These are phyloP conservation scores for Dreissena rostriformis DNA, from an alignment of 1,140 invertebrate species.

Conservation along the genomic window DNA sequence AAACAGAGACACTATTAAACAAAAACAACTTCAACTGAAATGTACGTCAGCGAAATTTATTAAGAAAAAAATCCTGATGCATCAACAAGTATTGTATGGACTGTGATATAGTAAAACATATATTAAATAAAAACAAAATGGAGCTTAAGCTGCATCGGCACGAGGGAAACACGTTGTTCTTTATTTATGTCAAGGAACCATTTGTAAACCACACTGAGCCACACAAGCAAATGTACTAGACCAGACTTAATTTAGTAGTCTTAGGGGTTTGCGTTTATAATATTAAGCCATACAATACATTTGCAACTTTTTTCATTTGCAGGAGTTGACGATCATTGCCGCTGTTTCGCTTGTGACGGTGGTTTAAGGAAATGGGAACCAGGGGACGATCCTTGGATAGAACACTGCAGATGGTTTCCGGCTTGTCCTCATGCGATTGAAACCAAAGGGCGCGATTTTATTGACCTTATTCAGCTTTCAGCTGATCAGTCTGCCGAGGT, in stretches of 20 bases:
- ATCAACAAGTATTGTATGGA: too few relatives aligned
- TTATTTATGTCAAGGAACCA: background rate
- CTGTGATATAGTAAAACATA: too few relatives aligned
- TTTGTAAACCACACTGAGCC: background rate
- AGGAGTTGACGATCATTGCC: background rate
- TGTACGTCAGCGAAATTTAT: too few relatives aligned
- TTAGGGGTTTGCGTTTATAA: background rate
- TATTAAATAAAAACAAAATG: too few relatives aligned
- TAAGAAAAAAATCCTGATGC: too few relatives aligned
- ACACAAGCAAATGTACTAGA: background rate
- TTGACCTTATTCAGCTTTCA: background rate
- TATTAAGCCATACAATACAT: background rate
- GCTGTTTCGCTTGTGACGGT: conserved; percentile 31
- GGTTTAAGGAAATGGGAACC: conserved; percentile 20
- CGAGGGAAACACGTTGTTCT: too few relatives aligned
- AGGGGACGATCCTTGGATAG: conserved; percentile 13
- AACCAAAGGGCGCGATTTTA: conserved; percentile 17
- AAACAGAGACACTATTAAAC: too few relatives aligned
- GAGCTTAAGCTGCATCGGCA: too few relatives aligned
- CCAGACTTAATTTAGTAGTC: background rate
- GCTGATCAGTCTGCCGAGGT: too few relatives aligned
- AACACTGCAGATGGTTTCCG: conserved; percentile 22
- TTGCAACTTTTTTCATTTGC: background rate
- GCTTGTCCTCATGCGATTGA: conserved; percentile 12
- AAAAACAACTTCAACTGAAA: too few relatives aligned